Conservation (phyloP, 2,888 invertebrate species). For the Sphaeridia pumilis region DNA sequence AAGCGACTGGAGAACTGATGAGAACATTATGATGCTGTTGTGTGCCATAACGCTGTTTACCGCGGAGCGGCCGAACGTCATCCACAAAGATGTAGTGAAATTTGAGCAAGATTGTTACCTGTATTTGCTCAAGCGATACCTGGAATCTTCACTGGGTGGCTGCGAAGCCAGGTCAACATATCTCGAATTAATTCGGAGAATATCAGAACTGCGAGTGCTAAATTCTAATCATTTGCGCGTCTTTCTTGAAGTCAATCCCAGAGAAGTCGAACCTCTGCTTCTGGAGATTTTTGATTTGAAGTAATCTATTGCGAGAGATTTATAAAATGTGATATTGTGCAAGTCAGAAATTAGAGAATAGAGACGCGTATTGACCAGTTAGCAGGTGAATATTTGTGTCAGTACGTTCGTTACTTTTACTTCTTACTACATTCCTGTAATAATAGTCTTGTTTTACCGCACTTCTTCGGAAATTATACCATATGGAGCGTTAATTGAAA, state of each 20-base stretch:
- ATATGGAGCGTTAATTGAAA: too few relatives aligned
- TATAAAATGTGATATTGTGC: too few relatives aligned
- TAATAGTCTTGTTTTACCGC: too few relatives aligned
- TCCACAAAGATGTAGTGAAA: slow-evolving; percentile 72
- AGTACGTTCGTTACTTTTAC: too few relatives aligned
- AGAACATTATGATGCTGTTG: slow-evolving; percentile 77
- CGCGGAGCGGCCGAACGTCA: slow-evolving; percentile 64
- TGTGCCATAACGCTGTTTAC: slow-evolving; percentile 84
- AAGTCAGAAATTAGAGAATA: too few relatives aligned
- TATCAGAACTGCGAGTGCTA: slow-evolving; percentile 73
- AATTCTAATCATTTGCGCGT: slow-evolving; percentile 86
- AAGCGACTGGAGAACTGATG: slow-evolving; percentile 71
- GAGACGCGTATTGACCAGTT: too few relatives aligned
- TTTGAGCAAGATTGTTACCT: slow-evolving; percentile 65
- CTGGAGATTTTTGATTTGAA: slow-evolving; percentile 93
- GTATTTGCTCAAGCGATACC: slow-evolving; percentile 68
- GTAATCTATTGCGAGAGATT: too few relatives aligned
- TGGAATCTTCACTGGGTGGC: slow-evolving; percentile 55
- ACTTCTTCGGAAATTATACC: too few relatives aligned
- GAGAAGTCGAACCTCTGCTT: slow-evolving; percentile 77
- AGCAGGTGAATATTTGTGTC: too few relatives aligned
- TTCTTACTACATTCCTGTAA: too few relatives aligned
- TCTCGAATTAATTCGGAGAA: slow-evolving; percentile 76
- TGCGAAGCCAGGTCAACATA: slow-evolving; percentile 81
- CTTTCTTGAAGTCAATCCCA: slow-evolving; percentile 83